Evolutionary conservation across 2,888 invertebrate genomes (phyloP).

Genomic region (Polylopha cassiicola): DNA sequence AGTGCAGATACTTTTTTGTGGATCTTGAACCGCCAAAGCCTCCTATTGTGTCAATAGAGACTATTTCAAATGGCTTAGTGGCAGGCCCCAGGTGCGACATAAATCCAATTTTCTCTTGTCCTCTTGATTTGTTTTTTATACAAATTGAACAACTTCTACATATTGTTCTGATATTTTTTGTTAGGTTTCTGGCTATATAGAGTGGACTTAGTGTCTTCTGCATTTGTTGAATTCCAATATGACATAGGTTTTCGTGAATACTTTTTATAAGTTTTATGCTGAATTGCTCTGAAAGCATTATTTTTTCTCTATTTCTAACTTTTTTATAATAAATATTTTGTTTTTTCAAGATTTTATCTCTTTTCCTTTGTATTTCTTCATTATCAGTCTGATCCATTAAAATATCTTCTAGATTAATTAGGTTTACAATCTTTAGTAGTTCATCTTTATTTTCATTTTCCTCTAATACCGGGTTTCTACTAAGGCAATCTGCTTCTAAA

Average conservation of each 20-base stretch:
- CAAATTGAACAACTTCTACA: background rate
- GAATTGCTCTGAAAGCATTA: constrained; percentile 14
- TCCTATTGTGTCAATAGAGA: constrained; percentile 22
- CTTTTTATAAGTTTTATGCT: constrained; percentile 18
- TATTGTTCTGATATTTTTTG: background rate
- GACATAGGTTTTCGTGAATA: constrained; percentile 15
- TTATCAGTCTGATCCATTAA: constrained; percentile 15
- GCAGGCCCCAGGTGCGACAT: no score
- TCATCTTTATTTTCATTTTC: constrained; percentile 18
- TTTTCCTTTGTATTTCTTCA: no score
- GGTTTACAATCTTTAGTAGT: constrained; percentile 17
- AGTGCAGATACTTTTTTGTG: constrained; percentile 26
- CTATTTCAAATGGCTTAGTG: constrained; percentile 20
- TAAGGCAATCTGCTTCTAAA: constrained; percentile 21
- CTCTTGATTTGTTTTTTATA: no score
- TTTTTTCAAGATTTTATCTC: constrained; percentile 13
- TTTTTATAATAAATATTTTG: background rate
- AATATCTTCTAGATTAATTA: constrained; percentile 16
- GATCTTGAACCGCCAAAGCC: constrained; percentile 24
- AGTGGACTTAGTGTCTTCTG: constrained; percentile 16
- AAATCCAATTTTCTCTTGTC: no score
- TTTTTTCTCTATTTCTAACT: constrained; percentile 13
- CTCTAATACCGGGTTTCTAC: constrained; percentile 18
- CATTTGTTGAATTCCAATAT: constrained; percentile 18
- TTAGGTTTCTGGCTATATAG: background rate